phyloP scores from a whole-genome alignment of 2,113 vertebrate genomes.

The Archilochus colubris region DNA sequence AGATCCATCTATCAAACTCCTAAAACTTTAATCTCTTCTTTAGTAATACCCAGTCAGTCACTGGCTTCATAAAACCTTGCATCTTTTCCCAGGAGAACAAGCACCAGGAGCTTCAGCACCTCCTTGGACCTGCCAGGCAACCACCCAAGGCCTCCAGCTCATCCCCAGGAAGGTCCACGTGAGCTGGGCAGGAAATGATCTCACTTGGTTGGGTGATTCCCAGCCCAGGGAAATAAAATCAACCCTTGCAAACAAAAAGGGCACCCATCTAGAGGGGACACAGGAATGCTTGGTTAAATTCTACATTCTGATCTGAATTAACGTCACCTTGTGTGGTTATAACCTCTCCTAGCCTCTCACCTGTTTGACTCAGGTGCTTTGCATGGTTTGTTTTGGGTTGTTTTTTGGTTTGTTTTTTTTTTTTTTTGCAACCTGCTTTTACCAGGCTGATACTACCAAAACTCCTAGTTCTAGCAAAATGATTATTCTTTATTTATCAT shows the following conservation, averaged over 20 bases:
- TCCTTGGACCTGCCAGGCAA: constrained; percentile 56
- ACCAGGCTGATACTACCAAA: not conserved
- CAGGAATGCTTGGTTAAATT: not conserved
- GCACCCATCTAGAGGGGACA: not conserved
- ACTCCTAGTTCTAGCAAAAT: not conserved
- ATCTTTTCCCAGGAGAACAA: constrained; percentile 16
- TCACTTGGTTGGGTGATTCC: not conserved
- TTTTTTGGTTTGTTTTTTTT: no score
- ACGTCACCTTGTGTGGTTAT: not conserved
- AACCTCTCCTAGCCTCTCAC: not conserved
- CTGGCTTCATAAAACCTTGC: not conserved
- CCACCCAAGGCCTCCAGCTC: constrained; percentile 60
- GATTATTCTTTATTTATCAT: not conserved
- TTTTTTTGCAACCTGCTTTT: no score
- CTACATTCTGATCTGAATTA: not conserved
- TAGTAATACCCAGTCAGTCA: not conserved
- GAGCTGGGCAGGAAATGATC: constrained; percentile 67
- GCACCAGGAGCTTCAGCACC: not conserved
- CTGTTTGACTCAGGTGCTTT: not conserved
- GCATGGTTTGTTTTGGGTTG: not conserved
- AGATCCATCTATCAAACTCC: not conserved
- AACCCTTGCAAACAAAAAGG: not conserved
- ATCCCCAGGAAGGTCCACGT: constrained; percentile 23
- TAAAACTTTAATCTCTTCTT: not conserved
- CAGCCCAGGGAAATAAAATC: not conserved